Percentiles rank a stretch among this genome's conserved stretches.
phyloP scores from a whole-genome alignment of 2,113 vertebrate genomes.

The Caranx melampygus region DNA sequence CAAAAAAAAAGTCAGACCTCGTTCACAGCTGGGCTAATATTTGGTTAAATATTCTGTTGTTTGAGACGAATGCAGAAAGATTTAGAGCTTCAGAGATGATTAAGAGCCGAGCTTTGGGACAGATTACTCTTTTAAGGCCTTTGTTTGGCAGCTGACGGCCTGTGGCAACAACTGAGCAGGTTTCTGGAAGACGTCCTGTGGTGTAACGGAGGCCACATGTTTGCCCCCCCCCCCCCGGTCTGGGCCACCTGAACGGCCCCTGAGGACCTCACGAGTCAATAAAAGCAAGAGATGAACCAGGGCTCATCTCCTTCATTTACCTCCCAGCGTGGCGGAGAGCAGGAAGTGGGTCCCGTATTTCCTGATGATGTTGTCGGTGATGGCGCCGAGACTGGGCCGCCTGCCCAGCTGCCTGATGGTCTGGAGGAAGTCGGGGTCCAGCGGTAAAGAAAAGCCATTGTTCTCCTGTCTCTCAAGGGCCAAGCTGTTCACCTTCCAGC shows the following conservation, averaged over 20 bases:
- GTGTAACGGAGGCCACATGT: background rate
- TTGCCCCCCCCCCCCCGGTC: background rate
- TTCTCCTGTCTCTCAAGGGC: conserved; percentile 86
- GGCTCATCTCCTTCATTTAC: conserved; percentile 67
- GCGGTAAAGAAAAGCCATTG: conserved; percentile 84
- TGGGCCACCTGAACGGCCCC: background rate
- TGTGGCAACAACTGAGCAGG: too few species aligned
- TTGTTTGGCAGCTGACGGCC: too few species aligned
- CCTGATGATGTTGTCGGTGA: conserved; percentile 86
- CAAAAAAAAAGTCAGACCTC: background rate
- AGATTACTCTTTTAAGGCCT: background rate
- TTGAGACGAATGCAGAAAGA: background rate
- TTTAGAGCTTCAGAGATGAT: background rate
- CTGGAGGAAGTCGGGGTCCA: conserved; percentile 87
- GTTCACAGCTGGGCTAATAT: conserved; percentile 23
- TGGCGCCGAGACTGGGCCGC: conserved; percentile 81
- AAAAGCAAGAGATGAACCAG: conserved; percentile 1
- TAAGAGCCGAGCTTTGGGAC: background rate
- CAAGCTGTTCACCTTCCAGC: conserved; percentile 89
- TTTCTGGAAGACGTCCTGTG: background rate
- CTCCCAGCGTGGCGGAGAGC: conserved; percentile 86
- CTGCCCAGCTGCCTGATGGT: conserved; percentile 87
- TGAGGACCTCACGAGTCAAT: background rate
- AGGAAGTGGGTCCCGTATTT: conserved; percentile 89
- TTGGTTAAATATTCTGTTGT: conserved; percentile 1